These are phyloP conservation scores for Xylocopa sonorina DNA, from an alignment of 1,140 invertebrate species.

Conservation along the genomic window DNA sequence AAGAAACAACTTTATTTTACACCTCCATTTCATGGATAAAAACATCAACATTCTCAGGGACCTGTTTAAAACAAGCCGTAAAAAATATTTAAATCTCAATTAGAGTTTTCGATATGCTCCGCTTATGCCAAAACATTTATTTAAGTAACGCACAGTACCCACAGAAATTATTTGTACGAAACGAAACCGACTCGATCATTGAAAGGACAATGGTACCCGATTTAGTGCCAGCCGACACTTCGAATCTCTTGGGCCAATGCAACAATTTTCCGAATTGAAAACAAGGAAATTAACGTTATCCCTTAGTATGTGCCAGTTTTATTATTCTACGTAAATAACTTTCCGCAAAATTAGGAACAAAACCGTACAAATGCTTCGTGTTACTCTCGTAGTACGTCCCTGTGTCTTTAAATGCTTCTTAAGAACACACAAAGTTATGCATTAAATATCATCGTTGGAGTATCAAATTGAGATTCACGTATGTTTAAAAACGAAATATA, in stretches of 20 bases:
- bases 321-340: slow-evolving; percentile 19
- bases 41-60: slow-evolving; percentile 29
- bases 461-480: slow-evolving; percentile 68
- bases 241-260: background rate
- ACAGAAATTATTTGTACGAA: slow-evolving; percentile 6
- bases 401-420: slow-evolving; percentile 64
- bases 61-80: slow-evolving; percentile 23
- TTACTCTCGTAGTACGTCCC: slow-evolving; percentile 27
- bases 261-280: background rate
- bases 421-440: slow-evolving; percentile 60
- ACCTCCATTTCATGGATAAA: slow-evolving; percentile 34
- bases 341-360: slow-evolving; percentile 66
- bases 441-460: slow-evolving; percentile 54
- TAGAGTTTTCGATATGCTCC: slow-evolving; percentile 14
- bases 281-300: slow-evolving; percentile 3
- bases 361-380: slow-evolving; percentile 61
- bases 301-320: background rate
- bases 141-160: slow-evolving; percentile 46
- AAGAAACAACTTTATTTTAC: slow-evolving; percentile 30
- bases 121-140: slow-evolving; percentile 6
- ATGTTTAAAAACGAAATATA: slow-evolving; percentile 30
- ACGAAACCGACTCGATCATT: background rate
- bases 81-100: slow-evolving; percentile 29
- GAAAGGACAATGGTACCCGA: background rate
- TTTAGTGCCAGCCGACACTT: background rate